Evolutionary conservation across 2,797 vertebrate species (phyloP).

Genomic region (Pangasius larnaudii): DNA sequence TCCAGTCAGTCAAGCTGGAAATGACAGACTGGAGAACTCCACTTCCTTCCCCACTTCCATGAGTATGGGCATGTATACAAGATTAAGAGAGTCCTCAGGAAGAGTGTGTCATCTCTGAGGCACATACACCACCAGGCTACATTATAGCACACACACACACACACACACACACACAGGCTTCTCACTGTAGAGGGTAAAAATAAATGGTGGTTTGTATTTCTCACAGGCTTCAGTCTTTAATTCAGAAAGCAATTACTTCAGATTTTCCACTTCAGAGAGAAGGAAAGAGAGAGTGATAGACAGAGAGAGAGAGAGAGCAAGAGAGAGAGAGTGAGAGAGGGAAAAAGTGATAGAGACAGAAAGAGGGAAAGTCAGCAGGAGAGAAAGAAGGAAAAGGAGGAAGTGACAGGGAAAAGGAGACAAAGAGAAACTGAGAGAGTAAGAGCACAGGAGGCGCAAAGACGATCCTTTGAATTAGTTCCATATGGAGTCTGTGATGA

Average conservation of each 20-base stretch:
- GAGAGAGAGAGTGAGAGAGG: constrained; percentile 51
- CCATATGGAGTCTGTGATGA: constrained; percentile 60
- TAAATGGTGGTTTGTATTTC: constrained; percentile 74
- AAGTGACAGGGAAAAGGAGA: constrained; percentile 35
- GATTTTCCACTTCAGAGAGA: constrained; percentile 79
- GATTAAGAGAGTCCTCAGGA: constrained; percentile 24
- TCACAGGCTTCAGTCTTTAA: constrained; percentile 75
- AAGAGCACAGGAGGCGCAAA: constrained; percentile 52
- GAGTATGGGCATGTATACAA: constrained; percentile 20
- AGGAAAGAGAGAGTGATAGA: constrained; percentile 48
- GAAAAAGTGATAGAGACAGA: constrained; percentile 10
- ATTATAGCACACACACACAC: constrained; percentile 36
- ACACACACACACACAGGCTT: constrained; percentile 45
- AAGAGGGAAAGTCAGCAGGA: constrained; percentile 53
- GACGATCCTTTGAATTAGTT: constrained; percentile 68
- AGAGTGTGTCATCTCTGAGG: constrained; percentile 29
- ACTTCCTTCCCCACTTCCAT: neutral
- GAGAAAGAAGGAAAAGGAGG: constrained; percentile 29
- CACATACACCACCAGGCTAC: constrained; percentile 27
- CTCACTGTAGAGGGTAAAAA: constrained; percentile 61
- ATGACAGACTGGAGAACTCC: constrained; percentile 23
- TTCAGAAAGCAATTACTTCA: constrained; percentile 83
- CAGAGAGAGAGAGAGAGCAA: constrained; percentile 17
- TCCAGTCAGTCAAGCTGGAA: too few species aligned
- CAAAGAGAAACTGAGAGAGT: constrained; percentile 53